A percentile compares a stretch with the other conserved stretches of the same genome.
These are phyloP conservation scores for Apis dorsata DNA, from an alignment of 1,140 invertebrate genomes.

Conservation along the genomic window DNA sequence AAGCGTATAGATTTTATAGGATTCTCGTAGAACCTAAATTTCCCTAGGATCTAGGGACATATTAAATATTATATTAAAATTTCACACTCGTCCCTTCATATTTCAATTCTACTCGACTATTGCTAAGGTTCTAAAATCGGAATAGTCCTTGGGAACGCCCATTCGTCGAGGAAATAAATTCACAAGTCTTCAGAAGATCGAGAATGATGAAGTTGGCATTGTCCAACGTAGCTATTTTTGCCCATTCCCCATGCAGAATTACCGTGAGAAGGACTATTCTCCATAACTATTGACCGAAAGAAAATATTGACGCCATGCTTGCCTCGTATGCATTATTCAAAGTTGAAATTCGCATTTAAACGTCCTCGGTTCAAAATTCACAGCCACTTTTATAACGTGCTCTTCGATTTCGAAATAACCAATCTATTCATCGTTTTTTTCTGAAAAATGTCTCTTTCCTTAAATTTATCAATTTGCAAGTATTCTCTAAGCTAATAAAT, in stretches of 20 bases:
- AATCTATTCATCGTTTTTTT: not conserved
- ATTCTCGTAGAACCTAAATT: not conserved
- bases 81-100: not conserved
- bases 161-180: not conserved
- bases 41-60: too few species aligned
- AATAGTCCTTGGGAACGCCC: not conserved
- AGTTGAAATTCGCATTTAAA: constrained; percentile 32
- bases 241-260: not conserved
- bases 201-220: not conserved
- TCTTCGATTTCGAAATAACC: not conserved
- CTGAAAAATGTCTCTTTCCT: too few species aligned
- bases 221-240: constrained; percentile 4
- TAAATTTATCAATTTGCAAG: too few species aligned
- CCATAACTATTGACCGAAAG: not conserved
- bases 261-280: not conserved
- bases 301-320: constrained; percentile 32
- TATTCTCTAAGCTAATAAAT: too few species aligned
- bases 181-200: not conserved
- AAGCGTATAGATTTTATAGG: not conserved
- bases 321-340: constrained; percentile 42
- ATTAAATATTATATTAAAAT: too few species aligned
- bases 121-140: not conserved
- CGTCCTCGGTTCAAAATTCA: not conserved
- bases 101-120: not conserved
- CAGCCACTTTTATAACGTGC: not conserved